Evolutionary conservation across 2,113 vertebrate genomes (phyloP), one percentile per base, ranked within the genome.

Genomic region (Perognathus longimembris): DNA sequence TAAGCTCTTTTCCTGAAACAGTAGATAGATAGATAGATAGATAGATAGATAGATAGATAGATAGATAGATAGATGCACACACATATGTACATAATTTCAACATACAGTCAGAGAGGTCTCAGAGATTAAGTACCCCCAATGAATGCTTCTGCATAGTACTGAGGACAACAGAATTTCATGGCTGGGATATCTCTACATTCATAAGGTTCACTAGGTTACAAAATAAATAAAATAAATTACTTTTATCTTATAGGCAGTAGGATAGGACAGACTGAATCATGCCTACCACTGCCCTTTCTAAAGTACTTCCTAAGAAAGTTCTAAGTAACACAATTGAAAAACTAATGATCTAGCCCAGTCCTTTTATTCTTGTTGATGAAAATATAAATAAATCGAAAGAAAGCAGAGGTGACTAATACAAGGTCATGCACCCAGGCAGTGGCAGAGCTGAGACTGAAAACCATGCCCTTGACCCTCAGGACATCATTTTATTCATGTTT

Each of bases 191-290:
- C 4, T 2, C 30, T 81, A 70, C 12, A 81, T 10, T 20, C 17
- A 77, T 22, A 24, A 67, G 70, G 26, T 88, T 92, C n/a, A 61
- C 21, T 95, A 17, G 20, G 24, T 81, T 83, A 71, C 63, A 85
- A 67, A 81, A 42, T 89, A 42, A 17, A 63, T 88, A n/a, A n/a
- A n/a, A n/a, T 92, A 61, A 87, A 61, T 38, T 54, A 63, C 0
- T 45, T 54, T 5, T 42, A 50, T 1, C 18, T 50, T 5, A 8
- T 70, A 21, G 2, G 6, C 80, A 69, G 66, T 71, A 38, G 22
- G 30, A 24, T 80, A 30, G 1, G 6, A 74, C 38, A 83, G 10
- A 5, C 11, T 59, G 45, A 36, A 8, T 82, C 8, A 18, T 54
- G 11, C 20, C 24, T 32, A 24, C 1, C 24, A 10, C 7, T 70